Evolutionary conservation across 1,140 invertebrate species (phyloP).

Genomic region (Nixonia krombeini): DNA sequence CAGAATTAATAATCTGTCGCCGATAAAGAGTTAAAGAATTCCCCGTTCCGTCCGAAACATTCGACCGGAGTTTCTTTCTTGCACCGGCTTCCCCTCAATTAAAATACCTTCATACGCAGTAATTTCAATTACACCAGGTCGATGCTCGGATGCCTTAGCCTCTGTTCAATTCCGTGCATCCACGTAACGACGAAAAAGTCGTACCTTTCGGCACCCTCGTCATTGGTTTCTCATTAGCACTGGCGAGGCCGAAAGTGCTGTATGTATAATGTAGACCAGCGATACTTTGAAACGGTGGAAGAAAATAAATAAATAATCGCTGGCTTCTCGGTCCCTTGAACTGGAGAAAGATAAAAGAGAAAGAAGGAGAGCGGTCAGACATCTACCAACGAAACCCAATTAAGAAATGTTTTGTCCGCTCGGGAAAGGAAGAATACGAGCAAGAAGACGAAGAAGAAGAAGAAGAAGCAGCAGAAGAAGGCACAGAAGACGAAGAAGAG

Average conservation of each 20-base stretch:
- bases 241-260: constrained; percentile 31
- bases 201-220: constrained; percentile 31
- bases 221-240: constrained; percentile 58
- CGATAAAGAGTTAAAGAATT: too few relatives aligned
- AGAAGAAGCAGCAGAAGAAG: constrained; percentile 26
- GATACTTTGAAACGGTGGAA: constrained; percentile 10
- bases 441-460: constrained; percentile 42
- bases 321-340: constrained; percentile 10
- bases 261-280: constrained; percentile 30
- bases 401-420: constrained; percentile 73
- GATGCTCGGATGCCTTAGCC: constrained; percentile 18
- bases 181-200: constrained; percentile 42
- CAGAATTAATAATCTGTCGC: too few relatives aligned
- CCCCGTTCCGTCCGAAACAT: too few relatives aligned
- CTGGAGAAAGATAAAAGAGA: constrained; percentile 40
- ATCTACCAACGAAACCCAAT: constrained; percentile 65
- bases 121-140: constrained; percentile 38
- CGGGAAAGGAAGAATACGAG: constrained; percentile 36
- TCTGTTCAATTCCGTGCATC: constrained; percentile 12
- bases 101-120: constrained; percentile 42
- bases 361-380: constrained; percentile 34
- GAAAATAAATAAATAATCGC: constrained; percentile 52
- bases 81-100: constrained; percentile 28
- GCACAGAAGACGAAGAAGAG: constrained; percentile 17
- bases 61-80: constrained; percentile 6